phyloP scores from a whole-genome alignment of 1,140 invertebrate species.

The Planococcus citri region DNA sequence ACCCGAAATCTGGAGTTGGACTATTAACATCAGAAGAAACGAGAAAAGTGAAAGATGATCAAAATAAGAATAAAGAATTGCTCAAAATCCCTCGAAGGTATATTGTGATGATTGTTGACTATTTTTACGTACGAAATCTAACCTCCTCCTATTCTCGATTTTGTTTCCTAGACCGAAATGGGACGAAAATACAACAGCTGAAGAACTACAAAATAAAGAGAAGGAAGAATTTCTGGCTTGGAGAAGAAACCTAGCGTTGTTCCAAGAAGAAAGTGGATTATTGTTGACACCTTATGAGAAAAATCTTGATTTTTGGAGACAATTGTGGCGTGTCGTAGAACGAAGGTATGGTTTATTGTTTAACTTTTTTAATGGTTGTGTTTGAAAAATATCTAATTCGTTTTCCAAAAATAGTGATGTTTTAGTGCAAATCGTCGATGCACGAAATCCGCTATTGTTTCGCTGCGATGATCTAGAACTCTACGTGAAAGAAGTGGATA shows the following conservation, averaged over 20 bases:
- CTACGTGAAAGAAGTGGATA: conserved; percentile 78
- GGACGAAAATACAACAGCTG: conserved; percentile 55
- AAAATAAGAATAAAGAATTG: conserved; percentile 49
- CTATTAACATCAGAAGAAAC: conserved; percentile 52
- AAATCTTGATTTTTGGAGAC: conserved; percentile 96
- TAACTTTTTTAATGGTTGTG: too few species aligned
- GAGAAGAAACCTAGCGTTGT: conserved; percentile 60
- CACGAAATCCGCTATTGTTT: conserved; percentile 89
- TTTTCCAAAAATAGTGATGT: conserved; percentile 67
- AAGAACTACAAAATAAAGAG: conserved; percentile 66
- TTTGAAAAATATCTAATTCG: conserved; percentile 15
- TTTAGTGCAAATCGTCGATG: conserved; percentile 91
- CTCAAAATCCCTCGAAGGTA: conserved; percentile 65
- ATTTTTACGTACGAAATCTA: too few species aligned
- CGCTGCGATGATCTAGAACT: conserved; percentile 84
- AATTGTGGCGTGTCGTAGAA: conserved; percentile 96
- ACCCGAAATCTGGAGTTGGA: conserved; percentile 44
- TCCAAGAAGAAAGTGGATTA: conserved; percentile 70
- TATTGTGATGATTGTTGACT: neutral
- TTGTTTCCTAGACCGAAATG: conserved; percentile 57
- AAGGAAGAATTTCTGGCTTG: conserved; percentile 74
- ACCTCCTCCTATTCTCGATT: neutral
- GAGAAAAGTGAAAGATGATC: conserved; percentile 42
- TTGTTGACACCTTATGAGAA: conserved; percentile 93
- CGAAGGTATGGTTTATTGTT: conserved; percentile 41